A percentile compares a stretch with the other conserved stretches of the same genome.
phyloP scores from a whole-genome alignment of 2,797 vertebrate genomes.

The Hyperoplus lanceolatus region DNA sequence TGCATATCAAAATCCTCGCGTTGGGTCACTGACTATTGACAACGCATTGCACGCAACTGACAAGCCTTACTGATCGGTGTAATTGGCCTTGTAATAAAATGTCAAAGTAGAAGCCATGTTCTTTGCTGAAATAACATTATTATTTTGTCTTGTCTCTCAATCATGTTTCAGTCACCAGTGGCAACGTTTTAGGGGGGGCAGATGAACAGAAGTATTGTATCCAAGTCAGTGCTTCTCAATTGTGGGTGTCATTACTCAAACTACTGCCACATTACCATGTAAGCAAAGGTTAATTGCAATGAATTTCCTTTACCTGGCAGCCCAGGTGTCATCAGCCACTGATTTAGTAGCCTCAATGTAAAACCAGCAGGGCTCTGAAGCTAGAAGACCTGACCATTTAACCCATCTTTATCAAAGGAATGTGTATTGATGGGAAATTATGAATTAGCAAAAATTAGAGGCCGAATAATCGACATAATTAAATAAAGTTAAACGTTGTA shows the following conservation, averaged over 20 bases:
- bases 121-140: neutral
- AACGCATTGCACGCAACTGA: constrained; percentile 1
- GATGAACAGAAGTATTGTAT: constrained; percentile 4
- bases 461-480: too few relatives aligned
- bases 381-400: neutral
- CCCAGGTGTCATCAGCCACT: constrained; percentile 49
- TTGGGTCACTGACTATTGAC: constrained; percentile 8
- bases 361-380: constrained; percentile 22
- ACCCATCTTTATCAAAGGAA: constrained; percentile 12
- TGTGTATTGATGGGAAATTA: neutral
- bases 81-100: constrained; percentile 34
- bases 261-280: constrained; percentile 22
- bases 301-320: constrained; percentile 58
- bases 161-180: neutral
- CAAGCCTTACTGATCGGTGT: constrained; percentile 32
- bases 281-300: constrained; percentile 59
- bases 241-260: constrained; percentile 33
- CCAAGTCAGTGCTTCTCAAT: neutral
- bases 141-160: neutral
- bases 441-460: neutral
- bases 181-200: neutral
- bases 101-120: constrained; percentile 10
- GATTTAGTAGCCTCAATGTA: constrained; percentile 17
- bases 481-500: too few relatives aligned
- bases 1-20: constrained; percentile 31